These are phyloP conservation scores for Melanostigma gelatinosum DNA, from an alignment of 2,113 vertebrate species.

Conservation along the genomic window DNA sequence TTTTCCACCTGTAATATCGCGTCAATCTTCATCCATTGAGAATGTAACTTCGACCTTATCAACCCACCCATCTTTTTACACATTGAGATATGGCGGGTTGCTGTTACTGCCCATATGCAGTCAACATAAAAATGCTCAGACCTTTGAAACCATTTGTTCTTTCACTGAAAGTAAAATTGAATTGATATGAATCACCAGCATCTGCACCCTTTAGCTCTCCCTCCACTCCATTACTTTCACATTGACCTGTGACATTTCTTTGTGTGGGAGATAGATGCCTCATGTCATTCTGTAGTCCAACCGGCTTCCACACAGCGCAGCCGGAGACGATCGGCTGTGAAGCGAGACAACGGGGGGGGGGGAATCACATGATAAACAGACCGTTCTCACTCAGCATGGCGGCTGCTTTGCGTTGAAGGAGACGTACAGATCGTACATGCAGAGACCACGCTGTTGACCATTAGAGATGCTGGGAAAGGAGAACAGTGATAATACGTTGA, in stretches of 20 bases:
- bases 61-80: too few relatives aligned
- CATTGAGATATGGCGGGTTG: neutral
- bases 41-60: neutral
- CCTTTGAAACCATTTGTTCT: neutral
- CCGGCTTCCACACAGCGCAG: neutral
- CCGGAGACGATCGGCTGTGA: conserved; percentile 17
- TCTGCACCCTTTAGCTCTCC: conserved; percentile 9
- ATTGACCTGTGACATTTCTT: conserved; percentile 33
- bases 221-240: conserved; percentile 24
- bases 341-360: neutral
- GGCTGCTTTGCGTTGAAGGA: neutral
- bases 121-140: conserved; percentile 3
- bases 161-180: conserved; percentile 14
- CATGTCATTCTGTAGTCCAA: neutral
- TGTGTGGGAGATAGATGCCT: conserved; percentile 11
- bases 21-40: neutral
- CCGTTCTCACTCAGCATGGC: neutral
- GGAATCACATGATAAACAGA: conserved; percentile 20
- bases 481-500: neutral
- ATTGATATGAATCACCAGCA: conserved; percentile 19
- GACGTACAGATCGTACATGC: neutral
- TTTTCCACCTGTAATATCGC: neutral
- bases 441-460: neutral
- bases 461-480: neutral
- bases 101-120: neutral